Evolutionary conservation across 2,797 vertebrate species (phyloP).

Genomic region (Uromys caudimaculatus): DNA sequence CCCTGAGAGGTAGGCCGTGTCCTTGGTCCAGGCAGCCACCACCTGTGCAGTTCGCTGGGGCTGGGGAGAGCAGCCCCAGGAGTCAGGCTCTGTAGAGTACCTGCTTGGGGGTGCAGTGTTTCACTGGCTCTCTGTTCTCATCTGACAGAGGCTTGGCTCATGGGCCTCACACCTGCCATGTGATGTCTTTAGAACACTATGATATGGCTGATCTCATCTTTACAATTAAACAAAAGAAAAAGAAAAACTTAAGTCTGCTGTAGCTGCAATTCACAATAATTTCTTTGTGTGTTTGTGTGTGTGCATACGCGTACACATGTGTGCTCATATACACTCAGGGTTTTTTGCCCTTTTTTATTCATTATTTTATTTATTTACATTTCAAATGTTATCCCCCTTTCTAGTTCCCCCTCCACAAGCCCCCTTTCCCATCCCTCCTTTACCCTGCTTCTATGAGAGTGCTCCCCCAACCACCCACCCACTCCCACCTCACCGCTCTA

Average conservation of each 20-base stretch:
- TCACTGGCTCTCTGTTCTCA: background rate
- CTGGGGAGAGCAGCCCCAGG: background rate
- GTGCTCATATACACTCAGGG: background rate
- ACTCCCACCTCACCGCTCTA: no score
- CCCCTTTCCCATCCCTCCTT: no score
- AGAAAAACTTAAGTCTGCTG: background rate
- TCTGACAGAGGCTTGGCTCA: no score
- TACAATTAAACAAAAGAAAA: background rate
- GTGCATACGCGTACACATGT: no score
- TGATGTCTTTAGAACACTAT: background rate
- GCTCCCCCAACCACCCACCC: no score
- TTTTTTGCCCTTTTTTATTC: no score
- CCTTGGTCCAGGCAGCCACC: background rate
- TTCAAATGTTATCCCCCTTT: no score
- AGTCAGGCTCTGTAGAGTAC: background rate
- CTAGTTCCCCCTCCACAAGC: no score
- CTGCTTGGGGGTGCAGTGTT: background rate
- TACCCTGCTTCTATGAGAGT: no score
- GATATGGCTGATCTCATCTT: background rate
- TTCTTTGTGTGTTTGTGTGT: background rate
- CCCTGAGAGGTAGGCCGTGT: background rate
- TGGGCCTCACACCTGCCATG: background rate
- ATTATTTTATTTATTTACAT: no score
- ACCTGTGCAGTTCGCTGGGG: background rate
- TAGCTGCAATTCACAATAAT: background rate